phyloP scores from a whole-genome alignment of 2,797 vertebrate genomes.

The Mormyrops boulengeri region DNA sequence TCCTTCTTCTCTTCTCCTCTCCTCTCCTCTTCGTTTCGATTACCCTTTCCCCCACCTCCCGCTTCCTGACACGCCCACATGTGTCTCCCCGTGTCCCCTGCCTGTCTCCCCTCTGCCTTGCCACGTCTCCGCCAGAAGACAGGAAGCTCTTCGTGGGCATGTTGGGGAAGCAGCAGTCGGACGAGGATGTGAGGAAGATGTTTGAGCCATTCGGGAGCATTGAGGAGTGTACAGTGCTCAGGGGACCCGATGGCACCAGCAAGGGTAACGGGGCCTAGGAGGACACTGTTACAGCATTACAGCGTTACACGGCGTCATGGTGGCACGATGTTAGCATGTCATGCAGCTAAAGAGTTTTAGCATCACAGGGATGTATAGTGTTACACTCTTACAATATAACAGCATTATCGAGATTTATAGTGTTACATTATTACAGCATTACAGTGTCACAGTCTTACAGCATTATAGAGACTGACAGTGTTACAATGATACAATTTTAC shows the following conservation, averaged over 20 bases:
- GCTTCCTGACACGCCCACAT: not conserved
- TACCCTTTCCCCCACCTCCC: not conserved
- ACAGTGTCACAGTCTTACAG: not conserved
- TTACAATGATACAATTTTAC: not conserved
- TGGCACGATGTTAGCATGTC: not conserved
- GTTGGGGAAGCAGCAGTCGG: slow-evolving; percentile 88
- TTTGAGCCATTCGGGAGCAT: slow-evolving; percentile 87
- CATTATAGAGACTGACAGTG: not conserved
- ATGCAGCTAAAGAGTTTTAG: not conserved
- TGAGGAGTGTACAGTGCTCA: slow-evolving; percentile 86
- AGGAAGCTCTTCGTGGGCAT: slow-evolving; percentile 91
- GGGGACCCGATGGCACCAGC: slow-evolving; percentile 85
- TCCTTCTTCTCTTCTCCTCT: not conserved
- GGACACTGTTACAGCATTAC: not conserved
- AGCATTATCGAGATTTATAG: not conserved
- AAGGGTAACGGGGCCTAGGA: slow-evolving; percentile 65
- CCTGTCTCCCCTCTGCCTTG: slow-evolving; percentile 14
- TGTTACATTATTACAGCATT: not conserved
- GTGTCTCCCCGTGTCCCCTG: not conserved
- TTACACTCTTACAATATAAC: not conserved
- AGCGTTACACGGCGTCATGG: not conserved
- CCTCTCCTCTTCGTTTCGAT: not conserved
- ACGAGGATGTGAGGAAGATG: slow-evolving; percentile 84
- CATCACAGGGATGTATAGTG: not conserved
- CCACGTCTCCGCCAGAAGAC: slow-evolving; percentile 64